Conservation (phyloP, 2,888 invertebrate species). For the Dryomyza anilis region DNA sequence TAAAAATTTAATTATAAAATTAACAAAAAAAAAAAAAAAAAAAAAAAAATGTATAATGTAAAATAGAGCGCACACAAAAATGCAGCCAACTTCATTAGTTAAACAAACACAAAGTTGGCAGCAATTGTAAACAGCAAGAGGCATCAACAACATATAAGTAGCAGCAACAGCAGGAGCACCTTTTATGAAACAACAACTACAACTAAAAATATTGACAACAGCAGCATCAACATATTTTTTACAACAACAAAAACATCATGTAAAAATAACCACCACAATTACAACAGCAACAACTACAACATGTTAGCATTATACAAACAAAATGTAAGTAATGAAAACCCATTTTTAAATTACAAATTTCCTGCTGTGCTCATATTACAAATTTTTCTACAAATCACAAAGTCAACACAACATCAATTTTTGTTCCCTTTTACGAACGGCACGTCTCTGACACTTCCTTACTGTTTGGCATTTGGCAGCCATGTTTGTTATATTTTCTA, state of each 20-base stretch:
- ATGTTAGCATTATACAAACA: background rate
- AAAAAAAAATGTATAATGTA: no score
- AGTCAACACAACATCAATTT: conserved; percentile 3
- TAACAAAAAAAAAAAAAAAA: no score
- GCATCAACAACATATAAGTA: background rate
- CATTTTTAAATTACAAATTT: conserved; percentile 11
- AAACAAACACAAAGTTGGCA: conserved; percentile 17
- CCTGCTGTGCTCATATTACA: background rate
- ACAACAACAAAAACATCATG: background rate
- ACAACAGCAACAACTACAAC: background rate
- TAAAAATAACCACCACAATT: background rate
- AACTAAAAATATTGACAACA: background rate
- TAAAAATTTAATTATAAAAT: no score
- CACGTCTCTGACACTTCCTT: background rate
- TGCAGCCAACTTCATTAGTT: conserved; percentile 20
- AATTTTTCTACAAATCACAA: conserved; percentile 19
- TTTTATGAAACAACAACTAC: background rate
- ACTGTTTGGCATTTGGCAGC: background rate
- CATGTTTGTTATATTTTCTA: conserved; percentile 12
- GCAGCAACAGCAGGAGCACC: background rate
- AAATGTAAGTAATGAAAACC: background rate
- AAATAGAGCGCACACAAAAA: background rate
- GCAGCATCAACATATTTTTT: background rate
- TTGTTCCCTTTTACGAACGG: background rate
- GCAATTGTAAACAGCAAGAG: conserved; percentile 2